These are phyloP conservation scores for Aphaenogaster ashmeadi DNA, from an alignment of 1,140 invertebrate genomes.

Conservation along the genomic window DNA sequence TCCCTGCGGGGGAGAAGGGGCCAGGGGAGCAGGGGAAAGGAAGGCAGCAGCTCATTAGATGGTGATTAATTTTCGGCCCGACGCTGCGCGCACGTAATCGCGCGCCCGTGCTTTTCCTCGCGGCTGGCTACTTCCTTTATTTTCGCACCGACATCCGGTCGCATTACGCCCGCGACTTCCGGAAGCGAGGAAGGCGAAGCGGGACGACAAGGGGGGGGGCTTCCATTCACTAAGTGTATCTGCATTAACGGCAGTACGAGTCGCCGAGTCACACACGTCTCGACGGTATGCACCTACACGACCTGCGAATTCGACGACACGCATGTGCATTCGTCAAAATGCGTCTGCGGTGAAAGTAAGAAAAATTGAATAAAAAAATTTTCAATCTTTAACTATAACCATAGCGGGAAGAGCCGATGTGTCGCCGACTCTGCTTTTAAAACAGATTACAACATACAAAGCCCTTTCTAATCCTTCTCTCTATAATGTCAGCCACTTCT, in stretches of 20 bases:
- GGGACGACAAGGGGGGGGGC: neutral
- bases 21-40: neutral
- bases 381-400: neutral
- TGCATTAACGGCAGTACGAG: constrained; percentile 37
- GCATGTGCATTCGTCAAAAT: neutral
- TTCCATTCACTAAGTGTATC: constrained; percentile 66
- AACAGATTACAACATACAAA: neutral
- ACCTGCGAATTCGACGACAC: constrained; percentile 53
- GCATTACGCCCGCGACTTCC: constrained; percentile 70
- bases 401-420: neutral
- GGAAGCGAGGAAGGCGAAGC: constrained; percentile 67
- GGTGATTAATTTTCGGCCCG: constrained; percentile 55
- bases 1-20: no score
- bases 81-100: constrained; percentile 36
- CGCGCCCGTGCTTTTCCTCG: constrained; percentile 68
- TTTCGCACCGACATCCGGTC: constrained; percentile 72
- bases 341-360: neutral
- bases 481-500: neutral
- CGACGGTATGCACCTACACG: constrained; percentile 24
- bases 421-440: neutral
- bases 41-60: constrained; percentile 38
- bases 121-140: constrained; percentile 72
- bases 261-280: constrained; percentile 63
- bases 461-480: neutral
- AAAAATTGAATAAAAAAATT: neutral